Conservation (phyloP, 1,140 invertebrate species). For the Dreissena rostriformis region DNA sequence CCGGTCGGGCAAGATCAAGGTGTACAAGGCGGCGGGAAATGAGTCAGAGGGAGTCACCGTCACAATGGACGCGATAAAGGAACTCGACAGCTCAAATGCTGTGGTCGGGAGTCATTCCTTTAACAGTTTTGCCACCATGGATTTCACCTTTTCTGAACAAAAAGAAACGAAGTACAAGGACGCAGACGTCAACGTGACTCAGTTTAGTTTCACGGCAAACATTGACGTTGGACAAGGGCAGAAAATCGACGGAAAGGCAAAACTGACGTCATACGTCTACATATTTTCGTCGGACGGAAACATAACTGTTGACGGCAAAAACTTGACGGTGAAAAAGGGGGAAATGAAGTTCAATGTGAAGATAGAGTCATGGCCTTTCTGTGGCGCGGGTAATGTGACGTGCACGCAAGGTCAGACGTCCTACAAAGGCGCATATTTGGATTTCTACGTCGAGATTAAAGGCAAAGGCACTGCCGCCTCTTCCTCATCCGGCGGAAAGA, state of each 20-base stretch:
- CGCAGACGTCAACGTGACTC: slow-evolving; percentile 6
- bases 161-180: slow-evolving; percentile 17
- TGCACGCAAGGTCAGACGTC: neutral
- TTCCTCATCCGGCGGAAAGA: neutral
- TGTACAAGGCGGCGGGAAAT: neutral
- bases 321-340: slow-evolving; percentile 1
- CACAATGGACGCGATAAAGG: slow-evolving; percentile 26
- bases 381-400: neutral
- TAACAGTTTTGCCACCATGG: slow-evolving; percentile 39
- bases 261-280: slow-evolving; percentile 24
- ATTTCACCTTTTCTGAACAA: slow-evolving; percentile 25
- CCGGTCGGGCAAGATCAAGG: slow-evolving; percentile 35
- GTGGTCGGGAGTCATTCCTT: slow-evolving; percentile 9
- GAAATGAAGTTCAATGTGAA: slow-evolving; percentile 47
- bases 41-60: slow-evolving; percentile 7
- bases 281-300: slow-evolving; percentile 36
- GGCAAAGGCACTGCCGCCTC: neutral
- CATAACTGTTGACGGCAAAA: slow-evolving; percentile 39
- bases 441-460: slow-evolving; percentile 36
- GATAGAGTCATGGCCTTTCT: slow-evolving; percentile 46
- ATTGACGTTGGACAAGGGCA: neutral
- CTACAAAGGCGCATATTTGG: slow-evolving; percentile 11
- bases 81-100: neutral
- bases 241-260: neutral
- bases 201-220: slow-evolving; percentile 33